Base-by-base conservation (phyloP, 2,888 invertebrate genomes). In the Gastrophysa polygoni region DNA sequence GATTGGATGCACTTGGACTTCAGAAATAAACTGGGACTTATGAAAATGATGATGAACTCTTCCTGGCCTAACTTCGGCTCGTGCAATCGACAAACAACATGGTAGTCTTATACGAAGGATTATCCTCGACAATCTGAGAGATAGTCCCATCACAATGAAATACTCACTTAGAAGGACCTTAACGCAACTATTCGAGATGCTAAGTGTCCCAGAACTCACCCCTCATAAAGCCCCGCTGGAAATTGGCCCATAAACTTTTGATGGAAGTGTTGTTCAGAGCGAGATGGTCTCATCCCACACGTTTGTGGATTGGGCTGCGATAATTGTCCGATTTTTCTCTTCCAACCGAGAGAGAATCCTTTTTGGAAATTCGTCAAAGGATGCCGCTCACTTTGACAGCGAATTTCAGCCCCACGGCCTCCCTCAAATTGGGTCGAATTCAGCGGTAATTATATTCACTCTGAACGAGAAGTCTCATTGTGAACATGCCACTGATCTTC, bases 201-300 rank as follows among this genome's bases (percentile, higher is more conserved):
- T 56, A 61, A 66, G 20, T 56, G 59, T 55, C 51, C 47, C 11
- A 11, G 56, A 38, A 52, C 18, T 63, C 60, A 63, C 60, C 64
- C 58, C 56, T 62, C 67, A 60, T 67, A 64, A 67, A 64, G 47
- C 49, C 46, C 10, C 50, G 44, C 44, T 56, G 57, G 64, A 57
- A 59, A 66, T 58, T 60, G 50, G 55, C 32, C 58, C 56, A 52
- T 64, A 49, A 64, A 64, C 57, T 64, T 63, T 21, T 43, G 54
- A 56, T 32, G 56, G 18, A 38, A 51, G 29, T 46, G 47, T 55
- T 16, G 10, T 14, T 16, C 24, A 18, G 16, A 17, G 54, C 43
- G 21, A 10, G 14, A 43, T 21, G 18, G 43, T 52, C 43, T 38
- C 10, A 43, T 54, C 8, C 43, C 18, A 16, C 17, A 43, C n/a